Evolutionary conservation across 1,140 invertebrate genomes (phyloP).

Genomic region (Lasioglossum baleicum): DNA sequence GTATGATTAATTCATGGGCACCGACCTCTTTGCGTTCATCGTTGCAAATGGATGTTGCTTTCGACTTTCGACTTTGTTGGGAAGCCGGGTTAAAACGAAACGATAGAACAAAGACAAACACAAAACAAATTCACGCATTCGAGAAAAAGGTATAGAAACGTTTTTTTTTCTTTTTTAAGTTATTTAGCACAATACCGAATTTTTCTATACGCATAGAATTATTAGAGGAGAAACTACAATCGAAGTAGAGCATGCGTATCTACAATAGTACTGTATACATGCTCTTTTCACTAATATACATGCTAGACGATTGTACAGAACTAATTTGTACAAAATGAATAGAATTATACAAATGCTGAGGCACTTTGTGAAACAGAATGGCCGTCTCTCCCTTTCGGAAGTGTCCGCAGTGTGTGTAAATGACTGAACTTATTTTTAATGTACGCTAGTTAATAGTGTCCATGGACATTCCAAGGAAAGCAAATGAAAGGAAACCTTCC

Average conservation of each 20-base stretch:
- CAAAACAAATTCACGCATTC: slow-evolving; percentile 11
- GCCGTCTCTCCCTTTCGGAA: slow-evolving; percentile 66
- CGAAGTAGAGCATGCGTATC: slow-evolving; percentile 1
- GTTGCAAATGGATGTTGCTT: slow-evolving; percentile 7
- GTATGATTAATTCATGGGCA: slow-evolving; percentile 3
- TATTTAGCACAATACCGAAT: slow-evolving; percentile 10
- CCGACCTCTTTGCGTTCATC: slow-evolving; percentile 8
- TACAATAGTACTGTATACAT: neutral
- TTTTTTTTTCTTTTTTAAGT: slow-evolving; percentile 2
- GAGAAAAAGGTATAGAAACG: slow-evolving; percentile 14
- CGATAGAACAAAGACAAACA: neutral
- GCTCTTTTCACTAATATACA: slow-evolving; percentile 26
- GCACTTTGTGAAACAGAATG: slow-evolving; percentile 47
- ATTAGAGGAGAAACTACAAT: slow-evolving; percentile 4
- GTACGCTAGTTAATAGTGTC: slow-evolving; percentile 67
- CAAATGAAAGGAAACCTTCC: slow-evolving; percentile 48
- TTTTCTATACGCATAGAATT: neutral
- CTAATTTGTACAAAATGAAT: slow-evolving; percentile 45
- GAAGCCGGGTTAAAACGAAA: neutral
- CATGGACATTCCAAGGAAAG: slow-evolving; percentile 65
- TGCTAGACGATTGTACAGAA: slow-evolving; percentile 44
- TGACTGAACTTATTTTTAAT: slow-evolving; percentile 73
- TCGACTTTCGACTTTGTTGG: slow-evolving; percentile 4
- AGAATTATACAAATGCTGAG: slow-evolving; percentile 31
- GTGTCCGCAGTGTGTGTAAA: slow-evolving; percentile 65